Evolutionary conservation across 1,140 invertebrate species (phyloP), one percentile per base, ranked within the genome.

Genomic region (Eriocheir sinensis): DNA sequence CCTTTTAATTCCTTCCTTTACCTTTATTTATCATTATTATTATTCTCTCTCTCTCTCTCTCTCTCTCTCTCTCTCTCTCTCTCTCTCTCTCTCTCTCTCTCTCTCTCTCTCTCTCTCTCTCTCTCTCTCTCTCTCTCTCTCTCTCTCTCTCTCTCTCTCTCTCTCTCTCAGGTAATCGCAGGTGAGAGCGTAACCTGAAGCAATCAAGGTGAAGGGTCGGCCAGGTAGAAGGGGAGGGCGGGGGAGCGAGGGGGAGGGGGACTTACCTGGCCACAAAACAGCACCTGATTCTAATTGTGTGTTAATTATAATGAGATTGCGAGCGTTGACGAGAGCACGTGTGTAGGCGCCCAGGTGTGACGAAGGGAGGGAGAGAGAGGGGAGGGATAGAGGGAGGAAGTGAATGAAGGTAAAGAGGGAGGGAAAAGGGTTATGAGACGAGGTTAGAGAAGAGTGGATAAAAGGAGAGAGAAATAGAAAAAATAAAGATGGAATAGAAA

Each of bases 281-380:
- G 38, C 12, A 80, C 90, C 34, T 91, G 90, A 91, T 91, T 91
- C 90, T 91, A 91, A 91, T 91, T 91, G 90, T 91, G 90, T 91
- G 90, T 80, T 91, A 91, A 91, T 91, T 79, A 91, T 91, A 72
- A 72, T 80, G 60, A 38, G 90, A 91, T 91, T 91, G 53, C 36
- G 60, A 27, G 48, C 32, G 40, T 40, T 41, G 83, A 41, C 44
- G 89, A 8, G 48, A 36, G 90, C 30, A 41, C 30, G 90, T 41
- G 90, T 81, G 72, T 91, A 72, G 15, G 60, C 32, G 48, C 30
- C 17, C 60, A 80, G 53, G 41, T 91, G 90, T 91, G 53, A 17
- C 21, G n/a, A 80, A 27, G 80, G 32, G 30, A 44, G n/a, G 32
- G 44, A 44, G 36, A 40, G 91, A 81, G 91, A 83, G 79, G 27